These are phyloP conservation scores for Poeciliopsis occidentalis DNA, from an alignment of 2,113 vertebrate species.

Conservation along the genomic window DNA sequence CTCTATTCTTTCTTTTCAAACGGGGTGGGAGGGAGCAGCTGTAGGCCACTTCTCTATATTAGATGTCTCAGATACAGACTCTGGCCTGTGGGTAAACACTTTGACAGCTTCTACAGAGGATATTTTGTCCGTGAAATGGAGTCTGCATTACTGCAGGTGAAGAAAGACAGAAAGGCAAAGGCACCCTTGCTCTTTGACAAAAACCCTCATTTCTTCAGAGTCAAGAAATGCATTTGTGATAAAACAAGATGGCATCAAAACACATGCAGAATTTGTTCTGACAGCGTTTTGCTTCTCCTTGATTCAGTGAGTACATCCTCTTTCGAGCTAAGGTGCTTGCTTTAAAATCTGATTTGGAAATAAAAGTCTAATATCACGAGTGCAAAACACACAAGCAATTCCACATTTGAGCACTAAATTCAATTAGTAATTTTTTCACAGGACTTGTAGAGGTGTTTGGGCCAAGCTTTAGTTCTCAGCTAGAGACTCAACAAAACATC, in stretches of 20 bases:
- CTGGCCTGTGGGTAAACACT: conserved; percentile 80
- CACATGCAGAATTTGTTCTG: background rate
- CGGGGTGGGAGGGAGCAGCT: conserved; percentile 64
- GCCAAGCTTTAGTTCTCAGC: background rate
- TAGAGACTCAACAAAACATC: background rate
- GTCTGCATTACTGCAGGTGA: conserved; percentile 72
- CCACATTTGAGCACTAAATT: background rate
- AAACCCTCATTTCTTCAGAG: conserved; percentile 9
- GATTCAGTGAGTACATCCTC: background rate
- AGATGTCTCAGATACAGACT: conserved; percentile 82
- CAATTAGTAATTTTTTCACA: background rate
- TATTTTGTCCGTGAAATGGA: conserved; percentile 82
- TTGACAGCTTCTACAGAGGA: conserved; percentile 81
- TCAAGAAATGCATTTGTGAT: conserved; percentile 25
- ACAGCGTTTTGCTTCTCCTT: background rate
- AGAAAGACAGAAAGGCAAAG: conserved; percentile 42
- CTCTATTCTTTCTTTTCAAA: conserved; percentile 33
- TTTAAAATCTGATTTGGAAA: background rate
- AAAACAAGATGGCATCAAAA: conserved; percentile 16
- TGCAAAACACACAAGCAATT: background rate
- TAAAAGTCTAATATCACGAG: background rate
- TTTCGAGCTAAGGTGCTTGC: background rate
- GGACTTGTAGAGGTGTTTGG: background rate
- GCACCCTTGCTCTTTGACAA: conserved; percentile 28
- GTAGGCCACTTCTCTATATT: conserved; percentile 79